Base-by-base conservation (phyloP, 2,888 invertebrate genomes). In the Mesorhabditis sp. region DNA sequence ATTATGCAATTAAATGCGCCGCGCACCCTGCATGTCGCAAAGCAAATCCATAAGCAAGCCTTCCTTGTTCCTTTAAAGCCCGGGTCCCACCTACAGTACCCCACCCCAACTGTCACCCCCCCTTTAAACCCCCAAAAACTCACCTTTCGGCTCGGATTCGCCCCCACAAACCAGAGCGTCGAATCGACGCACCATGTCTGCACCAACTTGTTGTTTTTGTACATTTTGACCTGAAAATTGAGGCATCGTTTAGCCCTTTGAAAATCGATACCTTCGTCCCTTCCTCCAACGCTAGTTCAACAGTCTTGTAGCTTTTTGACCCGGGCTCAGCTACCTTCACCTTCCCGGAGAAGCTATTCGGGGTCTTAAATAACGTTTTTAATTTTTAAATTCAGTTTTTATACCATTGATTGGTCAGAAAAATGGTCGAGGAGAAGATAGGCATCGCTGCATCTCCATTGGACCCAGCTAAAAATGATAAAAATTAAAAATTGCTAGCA, bases 281-380 rank as follows among this genome's bases (percentile, higher is more conserved):
- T 42, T 67, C 71, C 50, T 84, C 82, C 62, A 84, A 74, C 65
- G 78, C 77, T 43, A 82, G 67, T n/a, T 82, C 80, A 65, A 74
- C 77, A 4, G 82, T 72, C 65, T 83, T 82, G 77, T 83, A 85
- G 41, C 74, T 76, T 70, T 80, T 80, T 45, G 83, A 81, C 4
- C 80, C 82, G 13, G 79, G 79, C 64, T 85, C 83, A 4, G 84
- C 82, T 10, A 83, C 70, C 66, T 81, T 80, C 41, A 85, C 75
- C 62, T 83, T 81, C 4, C 82, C 80, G 3, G 80, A 80, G 68
- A 81, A 82, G 6, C 77, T 72, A 62, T 72, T 69, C 62, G 70
- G 15, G 28, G 4, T 66, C n/a, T 45, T 6, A 1, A 28, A 28
- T 28, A 28, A 28, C 1, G 28, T 2, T 28, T 28, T 28, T 28